Percentiles rank a stretch among this genome's conserved stretches.
Evolutionary conservation across 2,797 vertebrate genomes (phyloP).

Genomic region (Hybognathus amarus): DNA sequence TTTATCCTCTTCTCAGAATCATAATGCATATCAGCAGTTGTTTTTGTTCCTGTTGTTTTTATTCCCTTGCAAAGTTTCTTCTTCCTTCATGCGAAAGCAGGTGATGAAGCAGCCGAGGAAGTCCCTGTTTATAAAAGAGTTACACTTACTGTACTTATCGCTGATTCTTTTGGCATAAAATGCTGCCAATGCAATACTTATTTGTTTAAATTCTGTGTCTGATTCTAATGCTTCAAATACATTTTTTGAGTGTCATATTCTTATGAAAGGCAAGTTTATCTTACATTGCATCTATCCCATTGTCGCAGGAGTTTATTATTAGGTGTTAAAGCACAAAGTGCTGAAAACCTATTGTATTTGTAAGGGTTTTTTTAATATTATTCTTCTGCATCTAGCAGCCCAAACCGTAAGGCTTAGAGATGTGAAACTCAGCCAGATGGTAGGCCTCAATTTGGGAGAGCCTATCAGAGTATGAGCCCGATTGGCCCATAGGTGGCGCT

Average conservation of each 20-base stretch:
- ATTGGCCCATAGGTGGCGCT: no score
- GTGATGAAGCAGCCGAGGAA: constrained; percentile 54
- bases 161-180: not conserved
- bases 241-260: not conserved
- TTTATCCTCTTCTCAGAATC: constrained; percentile 49
- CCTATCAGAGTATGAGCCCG: no score
- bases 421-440: no score
- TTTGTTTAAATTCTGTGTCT: constrained; percentile 12
- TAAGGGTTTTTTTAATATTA: no score
- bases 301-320: not conserved
- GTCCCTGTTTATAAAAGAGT: not conserved
- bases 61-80: constrained; percentile 51
- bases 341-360: no score
- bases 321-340: no score
- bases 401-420: no score
- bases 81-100: constrained; percentile 50
- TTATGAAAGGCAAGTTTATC: constrained; percentile 47
- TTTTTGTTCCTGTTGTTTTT: constrained; percentile 56
- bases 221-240: not conserved
- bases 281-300: not conserved
- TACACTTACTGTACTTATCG: not conserved
- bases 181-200: not conserved
- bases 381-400: no score
- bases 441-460: no score
- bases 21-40: constrained; percentile 49